Conservation (phyloP, 2,888 invertebrate genomes). For the Lasioglossum villosulum region DNA sequence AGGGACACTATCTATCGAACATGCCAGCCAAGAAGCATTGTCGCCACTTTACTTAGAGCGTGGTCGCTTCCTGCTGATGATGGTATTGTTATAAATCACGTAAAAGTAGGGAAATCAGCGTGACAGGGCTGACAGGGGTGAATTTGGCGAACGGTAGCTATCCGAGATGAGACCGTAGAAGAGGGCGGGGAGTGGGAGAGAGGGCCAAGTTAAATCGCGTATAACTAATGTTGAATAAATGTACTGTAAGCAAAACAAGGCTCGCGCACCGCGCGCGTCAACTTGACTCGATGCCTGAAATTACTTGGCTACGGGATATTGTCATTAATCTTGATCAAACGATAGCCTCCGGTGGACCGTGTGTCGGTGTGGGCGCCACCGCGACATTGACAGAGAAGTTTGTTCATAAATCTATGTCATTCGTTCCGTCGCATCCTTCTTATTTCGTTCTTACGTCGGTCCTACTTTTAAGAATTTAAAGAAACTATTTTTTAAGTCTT, state of each 20-base stretch:
- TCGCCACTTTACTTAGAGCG: neutral
- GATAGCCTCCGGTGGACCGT: constrained; percentile 52
- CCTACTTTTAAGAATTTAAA: neutral
- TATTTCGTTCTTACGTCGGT: constrained; percentile 11
- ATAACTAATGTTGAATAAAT: constrained; percentile 73
- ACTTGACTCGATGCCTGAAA: constrained; percentile 68
- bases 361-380: constrained; percentile 10
- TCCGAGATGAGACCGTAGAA: neutral
- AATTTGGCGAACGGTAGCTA: constrained; percentile 17
- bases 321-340: constrained; percentile 69
- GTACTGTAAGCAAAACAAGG: constrained; percentile 70
- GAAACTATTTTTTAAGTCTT: neutral
- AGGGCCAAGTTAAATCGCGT: constrained; percentile 68
- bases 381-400: constrained; percentile 62
- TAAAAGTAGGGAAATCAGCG: constrained; percentile 37
- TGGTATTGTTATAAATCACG: constrained; percentile 58
- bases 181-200: constrained; percentile 3
- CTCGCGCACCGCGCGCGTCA: constrained; percentile 44
- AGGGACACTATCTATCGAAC: constrained; percentile 26
- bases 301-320: constrained; percentile 58
- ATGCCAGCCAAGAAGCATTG: neutral
- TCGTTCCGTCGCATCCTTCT: constrained; percentile 33
- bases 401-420: constrained; percentile 65
- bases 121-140: constrained; percentile 42
- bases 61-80: constrained; percentile 37